Evolutionary conservation across 2,888 invertebrate species (phyloP).

Genomic region (Chorisops tibialis): DNA sequence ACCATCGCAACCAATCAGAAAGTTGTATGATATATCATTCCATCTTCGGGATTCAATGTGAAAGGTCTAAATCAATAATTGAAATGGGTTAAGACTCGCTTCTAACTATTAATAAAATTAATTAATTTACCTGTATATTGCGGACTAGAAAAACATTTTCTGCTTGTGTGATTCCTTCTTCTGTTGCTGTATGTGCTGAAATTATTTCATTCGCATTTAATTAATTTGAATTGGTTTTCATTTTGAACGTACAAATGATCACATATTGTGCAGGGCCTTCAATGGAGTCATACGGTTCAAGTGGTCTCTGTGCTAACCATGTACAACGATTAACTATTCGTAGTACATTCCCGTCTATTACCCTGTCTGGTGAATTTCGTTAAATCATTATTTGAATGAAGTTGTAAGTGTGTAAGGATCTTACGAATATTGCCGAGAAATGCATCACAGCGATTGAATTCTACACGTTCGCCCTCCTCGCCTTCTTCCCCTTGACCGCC

Average conservation of each 20-base stretch:
- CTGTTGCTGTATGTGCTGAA: constrained; percentile 55
- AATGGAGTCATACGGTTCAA: constrained; percentile 44
- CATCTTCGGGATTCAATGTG: constrained; percentile 56
- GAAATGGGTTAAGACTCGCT: not conserved
- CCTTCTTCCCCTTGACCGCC: constrained; percentile 1
- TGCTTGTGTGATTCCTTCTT: constrained; percentile 51
- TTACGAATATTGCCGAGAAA: constrained; percentile 43
- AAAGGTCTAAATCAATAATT: constrained; percentile 44
- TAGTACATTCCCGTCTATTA: constrained; percentile 41
- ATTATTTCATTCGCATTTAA: not conserved
- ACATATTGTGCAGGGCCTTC: constrained; percentile 52
- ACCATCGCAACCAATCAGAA: constrained; percentile 58
- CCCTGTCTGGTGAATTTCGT: constrained; percentile 38
- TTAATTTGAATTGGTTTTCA: not conserved
- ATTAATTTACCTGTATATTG: constrained; percentile 51
- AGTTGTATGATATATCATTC: constrained; percentile 57
- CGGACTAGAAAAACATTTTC: constrained; percentile 53
- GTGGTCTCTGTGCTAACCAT: constrained; percentile 55
- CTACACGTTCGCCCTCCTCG: constrained; percentile 37
- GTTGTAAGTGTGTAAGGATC: not conserved
- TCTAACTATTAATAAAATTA: too few relatives aligned
- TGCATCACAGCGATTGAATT: constrained; percentile 39
- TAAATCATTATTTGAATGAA: not conserved
- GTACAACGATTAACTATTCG: constrained; percentile 46
- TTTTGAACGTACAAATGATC: constrained; percentile 52